phyloP scores from a whole-genome alignment of 2,797 vertebrate genomes.

The Phrynocephalus vlangalii region DNA sequence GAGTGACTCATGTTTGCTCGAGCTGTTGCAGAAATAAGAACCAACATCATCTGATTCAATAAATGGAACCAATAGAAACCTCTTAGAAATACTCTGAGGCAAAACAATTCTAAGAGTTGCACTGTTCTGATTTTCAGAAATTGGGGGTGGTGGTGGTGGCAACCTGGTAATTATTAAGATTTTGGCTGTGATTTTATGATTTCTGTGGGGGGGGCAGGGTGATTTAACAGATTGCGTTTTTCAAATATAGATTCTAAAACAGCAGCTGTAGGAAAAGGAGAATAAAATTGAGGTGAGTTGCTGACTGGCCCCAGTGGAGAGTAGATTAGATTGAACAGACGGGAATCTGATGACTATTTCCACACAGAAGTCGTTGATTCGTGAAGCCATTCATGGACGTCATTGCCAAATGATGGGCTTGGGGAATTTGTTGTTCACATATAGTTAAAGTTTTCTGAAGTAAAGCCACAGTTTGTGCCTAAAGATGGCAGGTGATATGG shows the following conservation, averaged over 20 bases:
- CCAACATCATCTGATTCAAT: conserved; percentile 1
- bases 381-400: conserved; percentile 77
- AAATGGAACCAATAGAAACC: conserved; percentile 22
- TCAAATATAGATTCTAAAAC: conserved; percentile 11
- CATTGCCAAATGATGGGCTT: neutral
- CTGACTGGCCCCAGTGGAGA: conserved; percentile 79
- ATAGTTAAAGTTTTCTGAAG: conserved; percentile 13
- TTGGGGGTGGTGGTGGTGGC: conserved; percentile 9
- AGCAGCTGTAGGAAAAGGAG: conserved; percentile 16
- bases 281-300: conserved; percentile 73
- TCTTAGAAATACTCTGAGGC: neutral
- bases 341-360: conserved; percentile 73
- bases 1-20: neutral
- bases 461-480: conserved; percentile 12
- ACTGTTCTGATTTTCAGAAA: conserved; percentile 3
- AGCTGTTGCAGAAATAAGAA: neutral
- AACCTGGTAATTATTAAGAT: conserved; percentile 14
- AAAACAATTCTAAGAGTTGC: neutral
- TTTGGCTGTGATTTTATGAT: conserved; percentile 37
- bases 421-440: conserved; percentile 42
- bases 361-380: conserved; percentile 81
- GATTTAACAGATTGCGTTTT: conserved; percentile 25
- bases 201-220: neutral
- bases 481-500: neutral
- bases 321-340: conserved; percentile 77